Conservation (phyloP, 2,888 invertebrate genomes). For the Tetheella fluctuosa region DNA sequence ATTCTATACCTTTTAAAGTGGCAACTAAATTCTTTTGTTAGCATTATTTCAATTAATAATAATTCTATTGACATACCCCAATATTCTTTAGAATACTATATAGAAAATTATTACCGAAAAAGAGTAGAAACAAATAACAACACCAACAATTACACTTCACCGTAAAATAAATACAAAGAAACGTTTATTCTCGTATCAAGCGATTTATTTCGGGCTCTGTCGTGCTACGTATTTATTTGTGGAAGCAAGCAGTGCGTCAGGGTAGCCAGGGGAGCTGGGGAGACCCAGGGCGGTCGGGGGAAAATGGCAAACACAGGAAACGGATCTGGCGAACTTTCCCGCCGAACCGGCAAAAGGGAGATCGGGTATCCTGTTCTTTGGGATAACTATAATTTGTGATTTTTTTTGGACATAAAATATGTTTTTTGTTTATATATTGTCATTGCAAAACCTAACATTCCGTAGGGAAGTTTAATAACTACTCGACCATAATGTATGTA, state of each 20-base stretch:
- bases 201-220: conserved; percentile 66
- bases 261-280: conserved; percentile 39
- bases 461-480: too few species aligned
- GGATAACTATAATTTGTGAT: conserved; percentile 49
- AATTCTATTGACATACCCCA: not conserved
- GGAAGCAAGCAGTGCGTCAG: conserved; percentile 58
- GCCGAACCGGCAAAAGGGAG: conserved; percentile 69
- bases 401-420: conserved; percentile 20
- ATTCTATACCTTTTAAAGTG: too few species aligned
- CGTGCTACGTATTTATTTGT: conserved; percentile 71
- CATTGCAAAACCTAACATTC: too few species aligned
- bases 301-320: conserved; percentile 80
- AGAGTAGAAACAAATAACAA: not conserved
- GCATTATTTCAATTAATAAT: too few species aligned
- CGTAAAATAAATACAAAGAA: conserved; percentile 36
- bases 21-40: too few species aligned
- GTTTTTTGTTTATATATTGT: conserved; percentile 14
- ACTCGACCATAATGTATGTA: too few species aligned
- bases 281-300: conserved; percentile 47
- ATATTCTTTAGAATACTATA: not conserved
- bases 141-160: conserved; percentile 14
- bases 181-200: conserved; percentile 62
- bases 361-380: conserved; percentile 53
- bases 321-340: conserved; percentile 76
- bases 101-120: not conserved